Evolutionary conservation across 2,797 vertebrate species (phyloP), one percentile per base, ranked within the genome.

Genomic region (Cetoscarus ocellatus): DNA sequence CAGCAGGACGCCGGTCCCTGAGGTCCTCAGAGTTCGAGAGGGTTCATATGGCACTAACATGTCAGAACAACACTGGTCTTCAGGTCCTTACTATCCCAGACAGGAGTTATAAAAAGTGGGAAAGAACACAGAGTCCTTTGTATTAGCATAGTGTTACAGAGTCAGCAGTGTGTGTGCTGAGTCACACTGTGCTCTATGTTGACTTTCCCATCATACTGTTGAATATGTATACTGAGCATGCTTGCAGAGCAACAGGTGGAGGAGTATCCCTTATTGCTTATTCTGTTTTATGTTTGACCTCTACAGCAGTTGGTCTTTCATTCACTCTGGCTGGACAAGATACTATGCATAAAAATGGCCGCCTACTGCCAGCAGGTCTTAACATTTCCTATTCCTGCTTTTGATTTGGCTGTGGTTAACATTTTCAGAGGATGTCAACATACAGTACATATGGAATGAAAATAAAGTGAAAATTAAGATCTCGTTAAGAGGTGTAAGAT

Each of bases 251-350:
- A 63, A 66, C 80, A 79, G 82, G 79, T 70, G 70, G 62, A 73
- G 7, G n/a, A 66, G 55, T 44, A 14, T 27, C 15, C 13, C 77
- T 77, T 40, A 61, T 70, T 74, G 34, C 48, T 52, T 49, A 72
- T 83, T 86, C 73, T 13, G 70, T 76, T 72, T 86, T 11, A 71
- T 82, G 61, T 86, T 72, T 70, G 77, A 77, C 63, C 75, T 58
- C 15, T 35, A 3, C 57, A 12, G 63, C 67, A 35, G 59, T 1
- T n/a, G 0, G 17, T 51, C 50, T 61, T 58, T 73, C 66, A 67
- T 65, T 67, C 69, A 36, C 76, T 8, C 68, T 45, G 47, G 70
- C 39, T 55, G 55, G 60, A 34, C 49, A 39, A 60, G 65, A 43
- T 19, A 17, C 71, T 51, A 53, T 45, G 75, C 18, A 59, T 52